Evolutionary conservation across 2,113 vertebrate genomes (phyloP), one percentile per base, ranked within the genome.

Genomic region (Antigone vipio): DNA sequence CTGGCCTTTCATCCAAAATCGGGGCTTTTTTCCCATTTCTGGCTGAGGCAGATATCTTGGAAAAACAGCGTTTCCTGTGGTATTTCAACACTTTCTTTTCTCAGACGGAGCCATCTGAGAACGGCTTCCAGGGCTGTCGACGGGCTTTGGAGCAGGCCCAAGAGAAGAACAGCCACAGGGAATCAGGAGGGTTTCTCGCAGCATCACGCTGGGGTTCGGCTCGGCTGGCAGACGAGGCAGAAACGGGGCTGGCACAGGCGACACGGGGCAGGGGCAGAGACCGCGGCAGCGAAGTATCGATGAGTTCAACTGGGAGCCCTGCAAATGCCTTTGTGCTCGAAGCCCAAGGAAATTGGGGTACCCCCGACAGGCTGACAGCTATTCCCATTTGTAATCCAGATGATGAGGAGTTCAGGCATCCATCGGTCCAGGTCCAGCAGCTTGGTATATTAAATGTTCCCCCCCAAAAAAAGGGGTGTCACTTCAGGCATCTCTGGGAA

Each of bases 391-490:
- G 88, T 94, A 97, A 95, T 95, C 88, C 93, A 86, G 45, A 7
- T 10, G 82, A 27, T 8, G 62, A 45, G 21, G 22, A 87, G 78
- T 11, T 62, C 49, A 24, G 42, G 30, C 22, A 42, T 7, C 52
- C 47, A 8, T 23, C 5, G 0, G 6, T 44, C 27, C 1, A 0
- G 0, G 6, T 44, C 27, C 1, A 0, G 78, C 35, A 15, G 77
- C 32, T 27, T 6, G 59, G 16, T 16, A n/a, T 13, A 13, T 30
- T 10, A 23, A 45, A 16, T 4, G 21, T 15, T 56, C 56, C 89
- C 56, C 89, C 73, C 15, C 16, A 53, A 42, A 53, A 56, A n/a
- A 23, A 27, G 13, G 8, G 34, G 7, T 20, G 49, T 42, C 8
- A 3, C 63, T 73, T 11, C n/a, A 16, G 42, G 67, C 77, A 38